Evolutionary conservation across 64 coral and sea anemone genomes (phyloP), one percentile per base, ranked within the genome.

Genomic region (Platygyra sinensis): DNA sequence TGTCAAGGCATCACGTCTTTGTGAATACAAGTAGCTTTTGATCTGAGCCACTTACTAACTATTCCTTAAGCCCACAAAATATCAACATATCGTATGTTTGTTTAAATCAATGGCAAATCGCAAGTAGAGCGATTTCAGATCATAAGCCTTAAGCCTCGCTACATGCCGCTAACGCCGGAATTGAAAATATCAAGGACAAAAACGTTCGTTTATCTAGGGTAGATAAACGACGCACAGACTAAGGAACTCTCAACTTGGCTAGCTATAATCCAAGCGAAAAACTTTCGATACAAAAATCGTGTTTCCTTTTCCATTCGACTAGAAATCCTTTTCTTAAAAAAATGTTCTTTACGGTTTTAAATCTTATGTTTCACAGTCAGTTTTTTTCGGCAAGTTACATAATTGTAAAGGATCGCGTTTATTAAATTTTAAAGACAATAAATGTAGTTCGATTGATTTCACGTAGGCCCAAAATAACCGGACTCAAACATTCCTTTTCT

Each of bases 1-100:
- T 83, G 80, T 67, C 30, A 24, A 46, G 38, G 32, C 60, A 83
- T 64, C 30, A 83, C 67, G 42, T 46, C 80, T 83, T 83, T 67
- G 80, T 38, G 16, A 62, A 83, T 61, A 83, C 33, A 85, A 85
- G 81, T 71, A 85, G 62, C 63, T 85, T 85, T 85, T 71, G 81
- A 85, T 50, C 81, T 30, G 22, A 84, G 51, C 63, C 33, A 72
- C 81, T 71, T 51, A 85, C 62, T 72, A 71, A 85, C 69, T 64
- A 42, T 71, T 50, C 62, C 39, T 71, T 24, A 38, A 63, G 63
- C 60, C 81, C 33, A 71, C 20, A 67, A 76, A 72, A 85, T 42
- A 71, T 85, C 63, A 46, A 85, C 49, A 85, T 71, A 51, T 38
- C 49, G 60, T 27, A n/a, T 50, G 19, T 85, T 85, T 85, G 38